A percentile compares a stretch with the other conserved stretches of the same genome.
phyloP scores from a whole-genome alignment of 1,140 invertebrate species.

The Hyphantria cunea region DNA sequence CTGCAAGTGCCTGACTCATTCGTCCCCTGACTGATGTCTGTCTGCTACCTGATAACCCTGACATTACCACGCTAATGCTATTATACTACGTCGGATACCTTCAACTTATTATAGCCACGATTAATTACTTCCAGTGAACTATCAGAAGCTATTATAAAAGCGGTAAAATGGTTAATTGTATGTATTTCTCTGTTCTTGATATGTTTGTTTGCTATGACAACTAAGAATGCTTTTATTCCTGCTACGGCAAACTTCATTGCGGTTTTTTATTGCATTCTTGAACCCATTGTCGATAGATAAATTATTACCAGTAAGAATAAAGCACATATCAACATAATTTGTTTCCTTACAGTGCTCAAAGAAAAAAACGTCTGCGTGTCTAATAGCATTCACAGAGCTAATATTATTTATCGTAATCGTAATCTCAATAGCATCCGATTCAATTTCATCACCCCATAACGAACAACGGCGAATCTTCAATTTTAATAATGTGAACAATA shows the following conservation, averaged over 20 bases:
- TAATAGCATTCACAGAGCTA: slow-evolving; percentile 30
- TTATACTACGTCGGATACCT: slow-evolving; percentile 40
- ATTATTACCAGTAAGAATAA: slow-evolving; percentile 16
- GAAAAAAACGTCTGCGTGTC: slow-evolving; percentile 10
- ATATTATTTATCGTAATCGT: slow-evolving; percentile 32
- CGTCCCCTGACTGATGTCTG: slow-evolving; percentile 62
- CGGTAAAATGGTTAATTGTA: slow-evolving; percentile 5
- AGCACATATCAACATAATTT: slow-evolving; percentile 21
- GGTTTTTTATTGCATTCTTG: slow-evolving; percentile 23
- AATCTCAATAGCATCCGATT: slow-evolving; percentile 44
- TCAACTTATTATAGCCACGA: slow-evolving; percentile 3
- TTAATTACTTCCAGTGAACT: background rate
- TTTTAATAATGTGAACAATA: slow-evolving; percentile 50
- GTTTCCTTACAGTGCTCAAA: slow-evolving; percentile 15
- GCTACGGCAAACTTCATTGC: slow-evolving; percentile 14
- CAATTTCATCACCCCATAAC: slow-evolving; percentile 59
- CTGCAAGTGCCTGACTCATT: slow-evolving; percentile 57
- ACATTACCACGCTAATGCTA: slow-evolving; percentile 36
- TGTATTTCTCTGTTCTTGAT: background rate
- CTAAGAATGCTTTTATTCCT: slow-evolving; percentile 14
- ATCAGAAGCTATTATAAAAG: background rate
- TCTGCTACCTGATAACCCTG: slow-evolving; percentile 58
- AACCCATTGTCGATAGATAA: slow-evolving; percentile 9
- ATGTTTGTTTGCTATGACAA: slow-evolving; percentile 13
- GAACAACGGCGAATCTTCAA: slow-evolving; percentile 55